Evolutionary conservation across 2,797 vertebrate genomes (phyloP).

Genomic region (Columba guinea): DNA sequence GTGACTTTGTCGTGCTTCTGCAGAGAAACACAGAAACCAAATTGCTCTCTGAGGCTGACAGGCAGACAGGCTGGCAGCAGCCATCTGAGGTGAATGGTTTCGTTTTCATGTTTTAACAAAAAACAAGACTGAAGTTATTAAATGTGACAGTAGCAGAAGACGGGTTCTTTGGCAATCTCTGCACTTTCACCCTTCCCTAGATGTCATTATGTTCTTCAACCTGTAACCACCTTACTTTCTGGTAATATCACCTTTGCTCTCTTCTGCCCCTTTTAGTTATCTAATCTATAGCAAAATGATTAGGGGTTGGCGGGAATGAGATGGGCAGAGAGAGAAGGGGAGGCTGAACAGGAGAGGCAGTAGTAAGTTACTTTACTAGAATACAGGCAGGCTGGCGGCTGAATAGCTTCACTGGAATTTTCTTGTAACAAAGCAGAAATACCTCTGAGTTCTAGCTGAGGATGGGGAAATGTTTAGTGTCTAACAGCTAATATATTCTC

Average conservation of each 20-base stretch:
- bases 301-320: background rate
- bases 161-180: background rate
- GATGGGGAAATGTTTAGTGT: background rate
- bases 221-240: background rate
- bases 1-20: background rate
- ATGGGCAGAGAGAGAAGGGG: background rate
- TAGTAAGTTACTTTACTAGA: background rate
- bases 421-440: background rate
- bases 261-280: background rate
- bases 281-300: background rate
- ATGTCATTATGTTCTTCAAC: background rate
- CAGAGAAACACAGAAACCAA: background rate
- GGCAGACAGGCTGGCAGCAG: background rate
- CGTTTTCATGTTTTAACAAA: background rate
- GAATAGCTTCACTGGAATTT: background rate
- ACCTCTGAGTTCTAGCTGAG: background rate
- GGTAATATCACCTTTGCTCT: background rate
- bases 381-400: background rate
- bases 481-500: background rate
- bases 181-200: background rate
- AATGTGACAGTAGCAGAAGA: background rate
- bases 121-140: background rate
- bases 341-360: background rate
- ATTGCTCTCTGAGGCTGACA: background rate
- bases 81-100: background rate